These are phyloP conservation scores for Apantesis nais DNA, from an alignment of 2,888 invertebrate genomes.

Conservation along the genomic window DNA sequence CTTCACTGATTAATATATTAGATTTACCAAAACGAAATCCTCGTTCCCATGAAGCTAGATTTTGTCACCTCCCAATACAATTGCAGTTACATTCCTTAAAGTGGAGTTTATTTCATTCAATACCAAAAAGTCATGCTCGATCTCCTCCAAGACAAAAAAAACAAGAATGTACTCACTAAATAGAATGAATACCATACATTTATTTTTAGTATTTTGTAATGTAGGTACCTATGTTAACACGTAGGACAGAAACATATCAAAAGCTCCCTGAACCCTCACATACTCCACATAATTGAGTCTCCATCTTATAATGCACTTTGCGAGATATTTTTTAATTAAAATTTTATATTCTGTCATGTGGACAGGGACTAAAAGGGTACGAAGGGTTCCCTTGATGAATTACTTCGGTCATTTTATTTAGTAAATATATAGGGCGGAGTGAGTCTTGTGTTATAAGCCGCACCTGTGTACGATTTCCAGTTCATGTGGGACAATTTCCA, in stretches of 20 bases:
- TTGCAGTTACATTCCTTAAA: no score
- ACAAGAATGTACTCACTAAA: no score
- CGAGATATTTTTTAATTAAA: slow-evolving; percentile 50
- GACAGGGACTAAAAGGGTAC: slow-evolving; percentile 43
- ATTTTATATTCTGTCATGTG: slow-evolving; percentile 49
- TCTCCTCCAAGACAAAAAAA: no score
- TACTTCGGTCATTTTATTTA: slow-evolving; percentile 48
- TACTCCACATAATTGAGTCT: slow-evolving; percentile 30
- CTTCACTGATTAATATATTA: no score
- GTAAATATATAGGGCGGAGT: slow-evolving; percentile 31
- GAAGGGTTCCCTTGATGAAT: slow-evolving; percentile 43
- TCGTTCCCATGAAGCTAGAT: no score
- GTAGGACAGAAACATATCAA: neutral
- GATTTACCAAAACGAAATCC: no score
- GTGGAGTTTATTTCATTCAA: no score
- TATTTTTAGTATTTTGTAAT: no score
- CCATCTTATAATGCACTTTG: slow-evolving; percentile 41
- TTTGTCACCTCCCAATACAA: no score
- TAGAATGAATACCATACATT: no score
- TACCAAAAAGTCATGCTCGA: no score
- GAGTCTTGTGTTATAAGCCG: slow-evolving; percentile 32
- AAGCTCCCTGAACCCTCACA: slow-evolving; percentile 9
- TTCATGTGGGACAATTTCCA: neutral
- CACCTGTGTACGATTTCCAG: neutral
- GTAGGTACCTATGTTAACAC: no score